Conservation (phyloP, 2,113 vertebrate species). For the Psophia crepitans region DNA sequence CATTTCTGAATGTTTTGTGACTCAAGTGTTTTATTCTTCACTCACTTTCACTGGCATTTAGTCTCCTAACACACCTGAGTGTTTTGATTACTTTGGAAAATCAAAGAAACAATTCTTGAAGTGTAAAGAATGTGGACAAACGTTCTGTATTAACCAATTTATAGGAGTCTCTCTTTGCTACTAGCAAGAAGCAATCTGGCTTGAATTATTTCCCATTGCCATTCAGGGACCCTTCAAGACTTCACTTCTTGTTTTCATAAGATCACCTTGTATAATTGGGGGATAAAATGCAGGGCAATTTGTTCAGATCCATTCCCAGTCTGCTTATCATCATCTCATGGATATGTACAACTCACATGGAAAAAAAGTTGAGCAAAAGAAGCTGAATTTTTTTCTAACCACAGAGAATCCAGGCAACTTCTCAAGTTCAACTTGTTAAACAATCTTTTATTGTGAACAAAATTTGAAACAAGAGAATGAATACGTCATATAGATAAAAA, state of each 20-base stretch:
- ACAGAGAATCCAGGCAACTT: background rate
- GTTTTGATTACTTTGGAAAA: background rate
- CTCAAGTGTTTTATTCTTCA: background rate
- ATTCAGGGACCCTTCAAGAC: conserved; percentile 25
- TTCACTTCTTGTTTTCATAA: conserved; percentile 63
- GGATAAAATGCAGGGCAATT: conserved; percentile 59
- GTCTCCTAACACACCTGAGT: background rate
- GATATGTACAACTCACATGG: background rate
- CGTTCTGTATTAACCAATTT: background rate
- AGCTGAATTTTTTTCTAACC: background rate
- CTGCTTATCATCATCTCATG: conserved; percentile 55
- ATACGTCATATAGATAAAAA: background rate
- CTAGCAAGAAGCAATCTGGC: conserved; percentile 39
- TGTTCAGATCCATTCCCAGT: conserved; percentile 29
- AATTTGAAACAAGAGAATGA: background rate
- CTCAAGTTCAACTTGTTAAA: background rate
- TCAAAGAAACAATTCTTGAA: background rate
- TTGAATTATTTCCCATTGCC: conserved; percentile 44
- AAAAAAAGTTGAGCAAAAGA: background rate
- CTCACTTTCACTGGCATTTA: background rate
- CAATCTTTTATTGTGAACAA: background rate
- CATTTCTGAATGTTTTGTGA: background rate
- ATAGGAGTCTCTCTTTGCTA: background rate
- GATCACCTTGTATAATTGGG: conserved; percentile 59
- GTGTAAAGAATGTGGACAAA: background rate